Conservation (phyloP, 2,113 vertebrate species). For the Coptodon rendalli region DNA sequence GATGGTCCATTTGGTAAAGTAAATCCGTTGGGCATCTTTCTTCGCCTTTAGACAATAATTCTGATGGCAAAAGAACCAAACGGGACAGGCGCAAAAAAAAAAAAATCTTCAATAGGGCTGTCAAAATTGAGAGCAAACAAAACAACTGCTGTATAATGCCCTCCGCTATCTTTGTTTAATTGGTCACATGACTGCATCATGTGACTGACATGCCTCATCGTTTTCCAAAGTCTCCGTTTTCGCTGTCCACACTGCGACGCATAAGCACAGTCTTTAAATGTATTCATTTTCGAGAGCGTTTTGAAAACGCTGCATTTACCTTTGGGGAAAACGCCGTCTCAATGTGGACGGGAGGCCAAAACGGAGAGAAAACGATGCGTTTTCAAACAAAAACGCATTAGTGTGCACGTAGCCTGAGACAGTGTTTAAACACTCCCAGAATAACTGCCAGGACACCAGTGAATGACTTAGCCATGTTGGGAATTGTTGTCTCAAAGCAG, state of each 20-base stretch:
- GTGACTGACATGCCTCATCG: neutral
- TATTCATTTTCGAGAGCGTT: accelerated
- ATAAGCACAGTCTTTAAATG: neutral
- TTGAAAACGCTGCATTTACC: neutral
- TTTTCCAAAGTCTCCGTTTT: neutral
- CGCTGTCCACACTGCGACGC: neutral
- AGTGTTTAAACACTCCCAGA: neutral
- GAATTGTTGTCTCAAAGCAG: neutral
- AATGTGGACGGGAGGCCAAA: accelerated
- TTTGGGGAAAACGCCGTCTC: neutral
- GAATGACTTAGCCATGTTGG: neutral
- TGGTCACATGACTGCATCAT: neutral
- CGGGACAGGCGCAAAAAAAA: too few species aligned
- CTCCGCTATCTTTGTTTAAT: neutral
- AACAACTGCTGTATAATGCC: neutral
- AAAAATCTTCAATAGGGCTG: too few species aligned
- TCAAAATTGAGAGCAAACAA: neutral
- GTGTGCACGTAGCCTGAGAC: neutral
- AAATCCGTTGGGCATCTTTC: too few species aligned
- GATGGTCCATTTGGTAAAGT: too few species aligned
- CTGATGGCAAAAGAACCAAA: too few species aligned
- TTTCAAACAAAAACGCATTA: accelerated
- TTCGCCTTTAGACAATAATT: too few species aligned
- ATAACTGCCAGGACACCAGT: neutral
- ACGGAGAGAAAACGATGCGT: neutral